phyloP scores from a whole-genome alignment of 2,113 vertebrate species.

The Eleginops maclovinus region DNA sequence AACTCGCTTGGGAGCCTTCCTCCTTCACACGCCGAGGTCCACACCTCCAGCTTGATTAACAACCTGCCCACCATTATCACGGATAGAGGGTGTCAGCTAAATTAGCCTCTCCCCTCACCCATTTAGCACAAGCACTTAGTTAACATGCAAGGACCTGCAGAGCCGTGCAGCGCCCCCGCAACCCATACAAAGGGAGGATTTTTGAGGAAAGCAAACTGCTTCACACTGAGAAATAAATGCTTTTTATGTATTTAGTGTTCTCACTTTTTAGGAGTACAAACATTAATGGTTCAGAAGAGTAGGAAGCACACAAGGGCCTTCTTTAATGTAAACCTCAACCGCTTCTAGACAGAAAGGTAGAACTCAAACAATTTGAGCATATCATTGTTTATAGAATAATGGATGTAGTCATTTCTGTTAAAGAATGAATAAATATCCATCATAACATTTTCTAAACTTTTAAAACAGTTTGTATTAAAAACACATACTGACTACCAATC shows the following conservation, averaged over 20 bases:
- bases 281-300: not conserved
- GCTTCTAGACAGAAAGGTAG: not conserved
- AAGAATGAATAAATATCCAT: too few species aligned
- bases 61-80: slow-evolving; percentile 76
- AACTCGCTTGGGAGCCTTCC: slow-evolving; percentile 65
- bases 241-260: too few species aligned
- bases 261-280: not conserved
- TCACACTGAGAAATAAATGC: too few species aligned
- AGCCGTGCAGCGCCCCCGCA: slow-evolving; percentile 1
- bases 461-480: too few species aligned
- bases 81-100: slow-evolving; percentile 79
- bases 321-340: not conserved
- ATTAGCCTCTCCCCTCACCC: slow-evolving; percentile 81
- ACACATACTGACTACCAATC: not conserved
- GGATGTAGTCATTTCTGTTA: too few species aligned
- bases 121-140: slow-evolving; percentile 62
- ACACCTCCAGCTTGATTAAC: slow-evolving; percentile 81
- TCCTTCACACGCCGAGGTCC: slow-evolving; percentile 49
- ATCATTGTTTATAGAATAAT: too few species aligned
- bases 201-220: too few species aligned
- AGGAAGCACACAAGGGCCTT: too few species aligned
- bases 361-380: not conserved
- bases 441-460: too few species aligned
- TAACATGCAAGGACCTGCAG: slow-evolving; percentile 70
- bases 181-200: too few species aligned